Evolutionary conservation across 2,888 invertebrate genomes (phyloP).

Genomic region (Ditula angustiorana): DNA sequence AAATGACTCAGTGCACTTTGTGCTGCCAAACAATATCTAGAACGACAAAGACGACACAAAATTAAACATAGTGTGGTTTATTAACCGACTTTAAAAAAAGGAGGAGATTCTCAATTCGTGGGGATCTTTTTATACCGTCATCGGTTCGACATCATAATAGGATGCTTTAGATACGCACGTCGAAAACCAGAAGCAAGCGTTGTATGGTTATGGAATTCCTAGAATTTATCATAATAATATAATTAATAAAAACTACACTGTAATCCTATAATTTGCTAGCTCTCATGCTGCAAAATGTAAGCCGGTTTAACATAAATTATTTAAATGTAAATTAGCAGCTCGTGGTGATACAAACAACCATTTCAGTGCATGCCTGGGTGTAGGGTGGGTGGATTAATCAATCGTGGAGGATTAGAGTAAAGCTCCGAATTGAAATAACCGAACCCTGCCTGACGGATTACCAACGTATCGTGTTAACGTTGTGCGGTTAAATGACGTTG

Average conservation of each 20-base stretch:
- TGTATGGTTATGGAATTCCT: no score
- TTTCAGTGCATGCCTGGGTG: conserved; percentile 26
- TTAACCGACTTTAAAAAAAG: no score
- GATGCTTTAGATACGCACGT: no score
- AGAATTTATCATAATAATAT: no score
- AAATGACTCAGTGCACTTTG: no score
- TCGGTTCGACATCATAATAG: no score
- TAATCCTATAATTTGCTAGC: not conserved
- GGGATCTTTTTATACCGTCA: no score
- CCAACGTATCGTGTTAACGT: conserved; percentile 41
- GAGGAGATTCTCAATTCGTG: no score
- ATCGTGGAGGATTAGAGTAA: conserved; percentile 50
- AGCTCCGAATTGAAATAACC: conserved; percentile 54
- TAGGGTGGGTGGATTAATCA: conserved; percentile 32
- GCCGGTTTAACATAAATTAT: not conserved
- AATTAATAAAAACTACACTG: not conserved
- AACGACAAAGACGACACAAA: no score
- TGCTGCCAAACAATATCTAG: no score
- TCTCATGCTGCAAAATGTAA: not conserved
- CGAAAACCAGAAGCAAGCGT: no score
- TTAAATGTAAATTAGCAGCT: conserved; percentile 28
- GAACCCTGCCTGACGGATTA: conserved; percentile 61
- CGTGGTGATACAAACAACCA: conserved; percentile 13
- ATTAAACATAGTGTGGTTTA: no score
- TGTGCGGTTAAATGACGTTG: conserved; percentile 22